Percentiles rank a stretch among this genome's conserved stretches.
These are phyloP conservation scores for Apis cerana DNA, from an alignment of 1,140 invertebrate genomes.

Conservation along the genomic window DNA sequence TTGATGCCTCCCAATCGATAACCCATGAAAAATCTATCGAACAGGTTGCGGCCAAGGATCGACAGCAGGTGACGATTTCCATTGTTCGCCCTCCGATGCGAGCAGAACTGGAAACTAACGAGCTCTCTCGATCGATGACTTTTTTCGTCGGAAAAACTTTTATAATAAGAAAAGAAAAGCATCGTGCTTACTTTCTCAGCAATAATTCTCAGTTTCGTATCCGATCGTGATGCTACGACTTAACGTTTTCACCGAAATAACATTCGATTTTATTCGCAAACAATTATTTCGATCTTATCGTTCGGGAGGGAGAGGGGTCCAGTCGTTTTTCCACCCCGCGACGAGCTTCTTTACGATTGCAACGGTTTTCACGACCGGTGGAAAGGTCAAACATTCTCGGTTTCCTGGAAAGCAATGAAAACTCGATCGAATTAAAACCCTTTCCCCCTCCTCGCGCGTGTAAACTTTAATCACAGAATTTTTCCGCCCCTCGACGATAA, in stretches of 20 bases:
- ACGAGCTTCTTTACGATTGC: not conserved
- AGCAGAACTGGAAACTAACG: not conserved
- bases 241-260: not conserved
- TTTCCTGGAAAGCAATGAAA: not conserved
- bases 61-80: constrained; percentile 27
- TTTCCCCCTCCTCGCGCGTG: not conserved
- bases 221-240: not conserved
- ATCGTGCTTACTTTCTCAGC: too few species aligned
- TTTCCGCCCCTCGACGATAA: constrained; percentile 34
- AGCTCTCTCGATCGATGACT: not conserved
- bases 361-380: not conserved
- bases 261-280: not conserved
- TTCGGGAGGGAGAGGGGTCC: too few species aligned
- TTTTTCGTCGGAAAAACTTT: too few species aligned
- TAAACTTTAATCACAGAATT: constrained; percentile 44
- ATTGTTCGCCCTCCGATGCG: not conserved
- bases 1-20: constrained; percentile 60
- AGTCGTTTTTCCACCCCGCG: not conserved
- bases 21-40: constrained; percentile 29
- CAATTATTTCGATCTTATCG: not conserved
- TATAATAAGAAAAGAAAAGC: too few species aligned
- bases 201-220: not conserved
- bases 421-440: not conserved
- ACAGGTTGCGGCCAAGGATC: constrained; percentile 42
- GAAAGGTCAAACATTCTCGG: not conserved